Percentiles rank a stretch among this genome's conserved stretches.
These are phyloP conservation scores for Zoanthus gigantus DNA, from an alignment of 92 coral and sea anemone genomes.

Conservation along the genomic window DNA sequence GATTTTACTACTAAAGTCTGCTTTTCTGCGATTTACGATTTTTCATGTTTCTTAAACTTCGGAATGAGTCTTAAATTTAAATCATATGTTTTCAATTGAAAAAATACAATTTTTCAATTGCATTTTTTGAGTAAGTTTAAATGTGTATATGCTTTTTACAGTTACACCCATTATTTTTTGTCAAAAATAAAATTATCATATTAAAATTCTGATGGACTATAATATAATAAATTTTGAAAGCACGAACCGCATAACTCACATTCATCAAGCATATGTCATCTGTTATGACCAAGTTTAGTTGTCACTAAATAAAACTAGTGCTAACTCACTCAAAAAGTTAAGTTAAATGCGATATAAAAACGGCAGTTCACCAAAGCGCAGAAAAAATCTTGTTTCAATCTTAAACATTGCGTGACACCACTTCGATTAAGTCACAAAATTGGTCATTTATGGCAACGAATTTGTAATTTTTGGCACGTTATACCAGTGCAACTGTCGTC, in stretches of 20 bases:
- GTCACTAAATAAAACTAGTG: background rate
- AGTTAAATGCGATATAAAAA: background rate
- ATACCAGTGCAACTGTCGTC: no score
- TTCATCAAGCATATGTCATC: background rate
- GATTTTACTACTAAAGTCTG: background rate
- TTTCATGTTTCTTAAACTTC: background rate
- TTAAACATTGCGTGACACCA: constrained; percentile 30
- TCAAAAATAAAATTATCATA: no score
- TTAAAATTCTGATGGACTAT: no score
- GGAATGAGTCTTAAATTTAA: background rate
- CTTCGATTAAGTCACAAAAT: background rate
- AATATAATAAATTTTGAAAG: no score
- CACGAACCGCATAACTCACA: no score
- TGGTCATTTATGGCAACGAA: constrained; percentile 23
- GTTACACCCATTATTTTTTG: no score
- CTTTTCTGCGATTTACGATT: background rate
- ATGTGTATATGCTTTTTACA: no score
- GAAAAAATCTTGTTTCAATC: background rate
- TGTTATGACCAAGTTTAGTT: background rate
- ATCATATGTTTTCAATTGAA: no score
- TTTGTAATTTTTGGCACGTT: background rate
- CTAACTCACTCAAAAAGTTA: background rate
- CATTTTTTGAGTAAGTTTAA: no score
- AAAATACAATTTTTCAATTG: no score
- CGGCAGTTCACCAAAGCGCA: background rate